Conservation (phyloP, 2,113 vertebrate species). For the Origma solitaria region DNA sequence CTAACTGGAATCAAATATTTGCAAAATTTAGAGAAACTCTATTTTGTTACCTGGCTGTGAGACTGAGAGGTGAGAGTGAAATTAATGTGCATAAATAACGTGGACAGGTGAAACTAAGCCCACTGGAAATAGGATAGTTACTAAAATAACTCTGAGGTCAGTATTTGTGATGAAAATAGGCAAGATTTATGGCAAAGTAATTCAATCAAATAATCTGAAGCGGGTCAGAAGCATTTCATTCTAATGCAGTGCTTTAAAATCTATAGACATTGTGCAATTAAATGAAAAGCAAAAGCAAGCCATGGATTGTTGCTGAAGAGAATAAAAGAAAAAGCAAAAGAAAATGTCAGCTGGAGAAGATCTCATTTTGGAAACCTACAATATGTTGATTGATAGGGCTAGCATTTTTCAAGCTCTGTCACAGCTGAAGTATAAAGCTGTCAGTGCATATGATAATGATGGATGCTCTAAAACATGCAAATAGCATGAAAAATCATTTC, state of each 20-base stretch:
- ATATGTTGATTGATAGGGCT: constrained; percentile 62
- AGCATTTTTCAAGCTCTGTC: constrained; percentile 68
- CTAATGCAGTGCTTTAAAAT: neutral
- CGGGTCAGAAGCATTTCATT: neutral
- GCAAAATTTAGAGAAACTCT: neutral
- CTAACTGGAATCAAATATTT: neutral
- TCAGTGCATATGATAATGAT: constrained; percentile 67
- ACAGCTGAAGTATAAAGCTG: constrained; percentile 67
- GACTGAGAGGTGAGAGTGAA: neutral
- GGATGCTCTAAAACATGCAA: constrained; percentile 69
- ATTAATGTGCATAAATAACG: neutral
- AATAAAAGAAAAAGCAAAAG: constrained; percentile 33
- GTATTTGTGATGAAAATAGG: constrained; percentile 31
- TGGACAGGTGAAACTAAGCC: neutral
- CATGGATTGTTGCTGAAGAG: constrained; percentile 3
- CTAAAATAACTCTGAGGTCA: constrained; percentile 14
- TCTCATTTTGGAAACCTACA: constrained; percentile 55
- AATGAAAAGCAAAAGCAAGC: constrained; percentile 34
- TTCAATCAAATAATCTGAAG: constrained; percentile 39
- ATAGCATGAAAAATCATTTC: constrained; percentile 64
- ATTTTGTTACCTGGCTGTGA: neutral
- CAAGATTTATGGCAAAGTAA: constrained; percentile 17
- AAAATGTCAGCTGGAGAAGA: constrained; percentile 36
- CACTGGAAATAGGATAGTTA: neutral
- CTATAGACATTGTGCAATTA: constrained; percentile 13